Conservation (phyloP, 2,113 vertebrate species). For the Neogobius melanostomus region DNA sequence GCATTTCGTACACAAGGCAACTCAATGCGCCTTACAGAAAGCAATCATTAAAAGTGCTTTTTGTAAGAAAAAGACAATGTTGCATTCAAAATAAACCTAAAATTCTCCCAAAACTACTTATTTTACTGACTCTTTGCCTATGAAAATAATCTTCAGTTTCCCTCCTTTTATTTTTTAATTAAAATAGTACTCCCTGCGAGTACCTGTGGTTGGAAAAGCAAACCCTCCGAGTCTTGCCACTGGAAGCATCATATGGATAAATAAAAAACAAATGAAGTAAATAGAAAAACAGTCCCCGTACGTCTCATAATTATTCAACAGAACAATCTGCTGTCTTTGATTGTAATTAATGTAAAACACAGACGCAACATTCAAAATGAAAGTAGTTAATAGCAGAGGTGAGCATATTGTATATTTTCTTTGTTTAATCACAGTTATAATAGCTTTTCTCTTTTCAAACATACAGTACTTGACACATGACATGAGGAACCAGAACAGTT, state of each 20-base stretch:
- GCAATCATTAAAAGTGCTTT: too few species aligned
- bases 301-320: background rate
- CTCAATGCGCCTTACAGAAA: too few species aligned
- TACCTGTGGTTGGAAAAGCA: too few species aligned
- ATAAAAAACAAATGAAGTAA: background rate
- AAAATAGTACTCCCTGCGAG: too few species aligned
- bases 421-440: background rate
- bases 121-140: too few species aligned
- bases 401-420: background rate
- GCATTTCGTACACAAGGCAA: too few species aligned
- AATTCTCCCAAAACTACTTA: too few species aligned
- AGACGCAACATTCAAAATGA: background rate
- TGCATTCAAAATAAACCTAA: too few species aligned
- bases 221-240: constrained; percentile 1
- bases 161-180: too few species aligned
- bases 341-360: background rate
- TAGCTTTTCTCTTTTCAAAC: background rate
- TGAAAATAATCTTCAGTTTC: too few species aligned
- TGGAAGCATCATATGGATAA: constrained; percentile 6
- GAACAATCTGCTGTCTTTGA: background rate
- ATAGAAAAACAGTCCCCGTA: background rate
- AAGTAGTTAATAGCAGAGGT: background rate
- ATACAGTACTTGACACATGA: background rate
- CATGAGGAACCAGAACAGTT: background rate
- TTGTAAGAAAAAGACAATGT: too few species aligned